phyloP scores from a whole-genome alignment of 2,888 invertebrate species.

The Stenodema calcarata region DNA sequence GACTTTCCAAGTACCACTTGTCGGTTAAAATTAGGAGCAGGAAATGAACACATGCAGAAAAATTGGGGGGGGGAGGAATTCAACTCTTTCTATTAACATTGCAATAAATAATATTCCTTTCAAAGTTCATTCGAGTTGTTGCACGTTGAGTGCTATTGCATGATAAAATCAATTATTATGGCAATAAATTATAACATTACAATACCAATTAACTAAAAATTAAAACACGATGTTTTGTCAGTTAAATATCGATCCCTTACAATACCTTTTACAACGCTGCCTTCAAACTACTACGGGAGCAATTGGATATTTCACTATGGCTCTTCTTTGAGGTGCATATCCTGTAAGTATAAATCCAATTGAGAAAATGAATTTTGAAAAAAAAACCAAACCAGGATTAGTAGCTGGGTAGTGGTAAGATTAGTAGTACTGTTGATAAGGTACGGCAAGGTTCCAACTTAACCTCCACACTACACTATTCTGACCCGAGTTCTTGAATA shows the following conservation, averaged over 20 bases:
- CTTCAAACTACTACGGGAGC: background rate
- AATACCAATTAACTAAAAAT: background rate
- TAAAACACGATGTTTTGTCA: background rate
- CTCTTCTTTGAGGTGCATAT: conserved; percentile 21
- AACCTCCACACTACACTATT: no score
- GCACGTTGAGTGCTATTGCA: background rate
- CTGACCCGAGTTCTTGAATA: no score
- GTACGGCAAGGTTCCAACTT: no score
- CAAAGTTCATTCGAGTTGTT: background rate
- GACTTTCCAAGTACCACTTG: no score
- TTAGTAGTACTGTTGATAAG: no score
- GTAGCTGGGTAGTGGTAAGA: no score
- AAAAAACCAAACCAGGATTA: background rate
- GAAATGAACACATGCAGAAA: no score
- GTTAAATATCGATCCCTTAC: conserved; percentile 14
- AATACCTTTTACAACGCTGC: background rate
- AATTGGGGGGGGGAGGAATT: no score
- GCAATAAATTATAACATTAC: background rate
- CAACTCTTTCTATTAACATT: no score
- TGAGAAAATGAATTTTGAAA: background rate
- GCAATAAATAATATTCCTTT: background rate
- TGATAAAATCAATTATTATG: background rate
- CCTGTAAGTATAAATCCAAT: conserved; percentile 26
- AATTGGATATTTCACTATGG: background rate
- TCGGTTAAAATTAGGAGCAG: no score